phyloP scores from a whole-genome alignment of 92 coral and sea anemone genomes.

The Desmophyllum pertusum region DNA sequence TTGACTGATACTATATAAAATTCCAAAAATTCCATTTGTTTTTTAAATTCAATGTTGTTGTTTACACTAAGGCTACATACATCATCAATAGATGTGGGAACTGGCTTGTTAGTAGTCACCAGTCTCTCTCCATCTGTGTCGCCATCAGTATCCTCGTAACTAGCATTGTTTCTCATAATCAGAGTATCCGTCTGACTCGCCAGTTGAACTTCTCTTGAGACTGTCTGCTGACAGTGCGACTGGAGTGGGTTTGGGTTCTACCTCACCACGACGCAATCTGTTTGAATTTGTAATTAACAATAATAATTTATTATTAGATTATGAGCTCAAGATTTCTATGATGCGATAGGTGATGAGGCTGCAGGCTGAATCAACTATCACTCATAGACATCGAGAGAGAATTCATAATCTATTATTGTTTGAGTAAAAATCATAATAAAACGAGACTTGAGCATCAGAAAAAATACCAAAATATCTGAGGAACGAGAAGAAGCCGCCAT shows the following conservation, averaged over 20 bases:
- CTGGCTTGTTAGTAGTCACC: constrained; percentile 29
- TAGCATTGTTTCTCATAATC: constrained; percentile 34
- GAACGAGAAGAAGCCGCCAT: too few relatives aligned
- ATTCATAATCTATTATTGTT: too few relatives aligned
- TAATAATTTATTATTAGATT: too few relatives aligned
- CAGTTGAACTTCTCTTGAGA: constrained; percentile 46
- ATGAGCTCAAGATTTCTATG: too few relatives aligned
- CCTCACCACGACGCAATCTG: constrained; percentile 61
- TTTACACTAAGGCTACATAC: background rate
- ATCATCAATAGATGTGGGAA: constrained; percentile 9
- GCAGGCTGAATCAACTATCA: too few relatives aligned
- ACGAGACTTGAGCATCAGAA: too few relatives aligned
- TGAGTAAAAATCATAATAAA: too few relatives aligned
- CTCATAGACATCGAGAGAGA: too few relatives aligned
- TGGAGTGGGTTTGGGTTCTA: constrained; percentile 74
- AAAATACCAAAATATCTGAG: too few relatives aligned
- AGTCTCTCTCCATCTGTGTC: constrained; percentile 75
- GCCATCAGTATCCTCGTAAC: constrained; percentile 66
- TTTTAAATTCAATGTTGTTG: background rate
- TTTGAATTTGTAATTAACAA: background rate
- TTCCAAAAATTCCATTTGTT: too few relatives aligned
- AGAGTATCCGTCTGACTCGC: constrained; percentile 51
- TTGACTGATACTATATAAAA: too few relatives aligned
- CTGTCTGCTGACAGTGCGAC: constrained; percentile 60
- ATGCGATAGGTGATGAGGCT: too few relatives aligned